A percentile compares a stretch with the other conserved stretches of the same genome.
Evolutionary conservation across 2,113 vertebrate species (phyloP).

Genomic region (Megaptera novaeangliae): DNA sequence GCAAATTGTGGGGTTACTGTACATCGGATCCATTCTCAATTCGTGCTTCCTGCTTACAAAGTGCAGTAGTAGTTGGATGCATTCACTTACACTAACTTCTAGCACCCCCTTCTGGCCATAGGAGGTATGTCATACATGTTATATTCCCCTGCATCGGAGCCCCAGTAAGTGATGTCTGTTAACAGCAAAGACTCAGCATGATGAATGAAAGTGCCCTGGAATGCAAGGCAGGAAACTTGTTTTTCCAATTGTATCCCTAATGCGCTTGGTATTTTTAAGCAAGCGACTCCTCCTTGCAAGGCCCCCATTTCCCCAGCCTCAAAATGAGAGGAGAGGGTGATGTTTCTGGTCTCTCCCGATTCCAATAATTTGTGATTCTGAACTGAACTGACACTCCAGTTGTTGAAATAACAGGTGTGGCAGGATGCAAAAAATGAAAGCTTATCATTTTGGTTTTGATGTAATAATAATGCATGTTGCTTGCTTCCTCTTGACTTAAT

Average conservation of each 20-base stretch:
- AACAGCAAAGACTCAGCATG: background rate
- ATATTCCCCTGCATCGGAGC: fast-evolving
- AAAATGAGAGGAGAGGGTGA: background rate
- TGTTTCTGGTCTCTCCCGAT: background rate
- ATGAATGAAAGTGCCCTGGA: background rate
- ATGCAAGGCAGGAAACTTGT: background rate
- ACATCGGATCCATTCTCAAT: background rate
- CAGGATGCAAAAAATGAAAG: background rate
- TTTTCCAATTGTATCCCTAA: background rate
- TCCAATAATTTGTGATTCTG: background rate
- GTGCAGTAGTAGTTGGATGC: background rate
- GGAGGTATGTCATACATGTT: background rate
- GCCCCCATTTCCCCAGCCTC: background rate
- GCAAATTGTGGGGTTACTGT: background rate
- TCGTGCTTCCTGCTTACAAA: background rate
- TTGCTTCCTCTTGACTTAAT: background rate
- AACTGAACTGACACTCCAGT: background rate
- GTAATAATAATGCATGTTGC: background rate
- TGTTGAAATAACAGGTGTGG: background rate
- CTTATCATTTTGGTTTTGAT: background rate
- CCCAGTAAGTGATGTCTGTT: background rate
- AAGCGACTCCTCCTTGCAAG: background rate
- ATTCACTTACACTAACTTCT: background rate
- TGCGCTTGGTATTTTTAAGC: background rate
- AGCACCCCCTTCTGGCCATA: background rate